Evolutionary conservation across 23 tunicate genomes (phyloP).

Genomic region (Phallusia fumigata): DNA sequence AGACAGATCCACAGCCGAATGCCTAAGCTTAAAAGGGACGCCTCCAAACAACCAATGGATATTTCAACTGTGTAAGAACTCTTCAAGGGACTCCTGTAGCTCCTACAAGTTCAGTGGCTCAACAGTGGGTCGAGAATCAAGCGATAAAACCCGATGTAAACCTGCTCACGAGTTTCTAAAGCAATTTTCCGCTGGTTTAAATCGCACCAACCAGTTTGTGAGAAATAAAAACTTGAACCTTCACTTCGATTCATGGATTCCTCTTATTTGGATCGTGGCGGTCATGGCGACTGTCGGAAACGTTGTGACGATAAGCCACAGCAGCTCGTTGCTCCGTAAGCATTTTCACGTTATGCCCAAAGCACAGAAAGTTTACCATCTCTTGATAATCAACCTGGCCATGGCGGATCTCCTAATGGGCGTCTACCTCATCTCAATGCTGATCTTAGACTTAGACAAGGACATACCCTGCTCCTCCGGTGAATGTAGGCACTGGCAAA

Average conservation of each 20-base stretch:
- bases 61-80: too few species aligned
- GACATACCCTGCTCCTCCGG: neutral
- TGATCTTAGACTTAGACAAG: neutral
- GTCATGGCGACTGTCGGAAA: neutral
- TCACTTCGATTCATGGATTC: neutral
- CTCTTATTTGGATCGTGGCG: neutral
- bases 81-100: too few species aligned
- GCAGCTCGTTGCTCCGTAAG: neutral
- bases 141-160: too few species aligned
- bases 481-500: neutral
- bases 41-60: too few species aligned
- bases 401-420: neutral
- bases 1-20: too few species aligned
- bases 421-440: neutral
- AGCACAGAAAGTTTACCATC: neutral
- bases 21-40: too few species aligned
- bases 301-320: neutral
- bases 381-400: neutral
- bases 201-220: too few species aligned
- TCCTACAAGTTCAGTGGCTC: too few species aligned
- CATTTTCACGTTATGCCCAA: neutral
- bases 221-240: too few species aligned
- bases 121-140: too few species aligned
- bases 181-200: too few species aligned
- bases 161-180: too few species aligned